phyloP scores from a whole-genome alignment of 2,113 vertebrate genomes.

The Pluvianellus socialis region DNA sequence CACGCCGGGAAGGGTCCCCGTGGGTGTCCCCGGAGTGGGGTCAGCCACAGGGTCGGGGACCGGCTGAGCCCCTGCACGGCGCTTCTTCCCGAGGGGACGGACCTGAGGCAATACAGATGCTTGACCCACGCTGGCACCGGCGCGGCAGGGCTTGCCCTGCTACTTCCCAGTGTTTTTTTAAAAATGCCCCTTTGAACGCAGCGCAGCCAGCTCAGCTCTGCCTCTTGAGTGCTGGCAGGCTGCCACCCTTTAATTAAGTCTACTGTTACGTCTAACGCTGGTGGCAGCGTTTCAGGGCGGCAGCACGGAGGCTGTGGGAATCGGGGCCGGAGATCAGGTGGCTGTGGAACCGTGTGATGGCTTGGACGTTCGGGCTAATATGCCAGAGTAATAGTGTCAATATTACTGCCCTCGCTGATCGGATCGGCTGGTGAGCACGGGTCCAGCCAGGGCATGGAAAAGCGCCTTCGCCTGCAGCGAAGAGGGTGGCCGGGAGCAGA shows the following conservation, averaged over 20 bases:
- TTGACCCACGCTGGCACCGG: accelerated
- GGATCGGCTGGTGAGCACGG: neutral
- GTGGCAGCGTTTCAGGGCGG: neutral
- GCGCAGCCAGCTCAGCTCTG: neutral
- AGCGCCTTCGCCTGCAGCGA: neutral
- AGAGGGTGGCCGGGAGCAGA: neutral
- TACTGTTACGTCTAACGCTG: neutral
- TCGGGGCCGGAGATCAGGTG: neutral
- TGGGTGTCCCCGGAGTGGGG: accelerated
- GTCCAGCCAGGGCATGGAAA: neutral
- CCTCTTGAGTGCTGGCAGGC: conserved; percentile 15
- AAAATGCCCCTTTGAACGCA: neutral
- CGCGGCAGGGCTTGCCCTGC: neutral
- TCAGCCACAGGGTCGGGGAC: neutral
- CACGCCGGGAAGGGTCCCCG: neutral
- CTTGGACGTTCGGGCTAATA: neutral
- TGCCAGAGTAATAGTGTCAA: neutral
- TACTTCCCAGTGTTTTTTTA: neutral
- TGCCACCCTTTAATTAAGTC: conserved; percentile 23
- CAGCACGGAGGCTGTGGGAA: neutral
- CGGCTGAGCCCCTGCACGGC: accelerated
- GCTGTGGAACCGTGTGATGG: neutral
- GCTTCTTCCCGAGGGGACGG: neutral
- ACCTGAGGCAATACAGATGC: neutral
- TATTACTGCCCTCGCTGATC: neutral